phyloP scores from a whole-genome alignment of 2,888 invertebrate genomes.

The Ennomos fuscantarius region DNA sequence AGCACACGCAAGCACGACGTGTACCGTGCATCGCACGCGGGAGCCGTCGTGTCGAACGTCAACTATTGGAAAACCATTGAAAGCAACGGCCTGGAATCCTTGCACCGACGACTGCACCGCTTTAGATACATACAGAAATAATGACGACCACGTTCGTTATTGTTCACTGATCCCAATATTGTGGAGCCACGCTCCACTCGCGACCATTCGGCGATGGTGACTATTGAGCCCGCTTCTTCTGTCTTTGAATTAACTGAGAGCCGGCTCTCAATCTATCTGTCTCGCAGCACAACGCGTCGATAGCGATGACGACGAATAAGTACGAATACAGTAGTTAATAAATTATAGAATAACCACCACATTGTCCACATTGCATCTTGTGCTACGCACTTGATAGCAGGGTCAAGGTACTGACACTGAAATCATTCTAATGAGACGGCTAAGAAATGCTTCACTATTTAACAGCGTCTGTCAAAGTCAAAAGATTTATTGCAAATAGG shows the following conservation, averaged over 20 bases:
- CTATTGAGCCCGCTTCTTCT: slow-evolving; percentile 2
- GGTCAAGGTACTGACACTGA: too few species aligned
- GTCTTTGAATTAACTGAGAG: neutral
- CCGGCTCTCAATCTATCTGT: neutral
- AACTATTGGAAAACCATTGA: slow-evolving; percentile 9
- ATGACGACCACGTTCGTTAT: neutral
- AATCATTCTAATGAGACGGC: too few species aligned
- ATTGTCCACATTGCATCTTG: too few species aligned
- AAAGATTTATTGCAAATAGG: too few species aligned
- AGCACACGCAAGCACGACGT: neutral
- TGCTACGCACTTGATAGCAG: too few species aligned
- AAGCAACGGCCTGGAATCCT: neutral
- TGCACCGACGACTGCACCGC: neutral
- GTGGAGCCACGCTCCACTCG: neutral
- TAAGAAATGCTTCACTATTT: too few species aligned
- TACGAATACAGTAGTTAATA: too few species aligned
- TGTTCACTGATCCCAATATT: slow-evolving; percentile 1
- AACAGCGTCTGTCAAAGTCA: too few species aligned
- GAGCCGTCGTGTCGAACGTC: neutral
- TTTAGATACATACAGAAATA: slow-evolving; percentile 3
- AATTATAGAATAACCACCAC: too few species aligned
- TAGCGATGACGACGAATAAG: too few species aligned
- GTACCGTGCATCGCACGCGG: neutral
- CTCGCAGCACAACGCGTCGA: neutral
- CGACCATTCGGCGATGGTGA: slow-evolving; percentile 1